Evolutionary conservation across 2,888 invertebrate genomes (phyloP).

Genomic region (Melinaea menophilus): DNA sequence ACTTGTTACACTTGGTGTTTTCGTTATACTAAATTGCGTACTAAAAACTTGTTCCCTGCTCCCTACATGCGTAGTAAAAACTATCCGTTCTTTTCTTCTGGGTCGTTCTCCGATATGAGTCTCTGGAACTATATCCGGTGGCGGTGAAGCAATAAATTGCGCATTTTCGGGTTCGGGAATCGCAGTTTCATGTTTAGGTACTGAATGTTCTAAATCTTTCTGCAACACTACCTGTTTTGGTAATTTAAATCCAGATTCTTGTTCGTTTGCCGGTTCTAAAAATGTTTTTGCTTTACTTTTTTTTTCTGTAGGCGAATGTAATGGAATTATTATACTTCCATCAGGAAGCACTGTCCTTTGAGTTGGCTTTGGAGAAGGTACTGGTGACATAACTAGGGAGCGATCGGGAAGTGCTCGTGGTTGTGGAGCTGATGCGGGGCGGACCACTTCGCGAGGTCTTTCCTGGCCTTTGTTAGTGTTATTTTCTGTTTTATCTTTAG

Average conservation of each 20-base stretch:
- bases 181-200: conserved; percentile 14
- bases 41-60: conserved; percentile 84
- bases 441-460: conserved; percentile 34
- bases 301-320: conserved; percentile 69
- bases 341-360: conserved; percentile 71
- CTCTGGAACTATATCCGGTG: conserved; percentile 19
- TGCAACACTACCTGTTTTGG: conserved; percentile 3
- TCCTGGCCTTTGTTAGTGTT: conserved; percentile 31
- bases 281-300: conserved; percentile 18
- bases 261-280: conserved; percentile 11
- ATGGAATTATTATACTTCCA: conserved; percentile 78
- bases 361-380: conserved; percentile 53
- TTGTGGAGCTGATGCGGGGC: conserved; percentile 44
- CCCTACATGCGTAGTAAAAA: conserved; percentile 83
- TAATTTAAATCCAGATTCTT: neutral
- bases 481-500: conserved; percentile 30
- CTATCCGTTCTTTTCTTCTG: conserved; percentile 65
- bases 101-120: conserved; percentile 37
- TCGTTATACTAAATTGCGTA: conserved; percentile 80
- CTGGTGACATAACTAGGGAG: conserved; percentile 36
- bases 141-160: conserved; percentile 9
- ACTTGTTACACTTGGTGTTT: conserved; percentile 80
- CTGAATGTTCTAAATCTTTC: conserved; percentile 17
- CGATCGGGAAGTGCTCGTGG: conserved; percentile 40
- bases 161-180: neutral